A percentile compares a stretch with the other conserved stretches of the same genome.
These are phyloP conservation scores for Clistopyga incitator DNA, from an alignment of 2,888 invertebrate genomes.

Conservation along the genomic window DNA sequence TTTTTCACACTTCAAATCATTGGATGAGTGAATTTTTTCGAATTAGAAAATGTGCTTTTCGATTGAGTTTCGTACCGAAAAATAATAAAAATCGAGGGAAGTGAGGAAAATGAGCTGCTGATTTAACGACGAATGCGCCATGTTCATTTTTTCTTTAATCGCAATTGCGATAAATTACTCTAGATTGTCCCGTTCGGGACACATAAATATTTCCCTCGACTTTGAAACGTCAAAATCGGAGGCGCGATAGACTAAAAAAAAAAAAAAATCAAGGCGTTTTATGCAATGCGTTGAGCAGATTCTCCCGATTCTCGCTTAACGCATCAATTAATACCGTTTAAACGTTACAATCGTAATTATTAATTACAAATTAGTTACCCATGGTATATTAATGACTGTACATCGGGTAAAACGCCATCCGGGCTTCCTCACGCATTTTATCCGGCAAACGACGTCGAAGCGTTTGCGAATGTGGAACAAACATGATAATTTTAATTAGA, in stretches of 20 bases:
- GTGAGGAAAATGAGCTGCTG: too few species aligned
- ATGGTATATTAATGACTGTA: conserved; percentile 49
- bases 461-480: conserved; percentile 6
- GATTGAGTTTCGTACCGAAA: too few species aligned
- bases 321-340: conserved; percentile 33
- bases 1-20: too few species aligned
- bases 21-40: too few species aligned
- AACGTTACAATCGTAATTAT: conserved; percentile 35
- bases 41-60: too few species aligned
- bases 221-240: neutral
- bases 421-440: neutral
- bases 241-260: conserved; percentile 16
- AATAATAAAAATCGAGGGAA: too few species aligned
- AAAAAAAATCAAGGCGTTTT: conserved; percentile 13
- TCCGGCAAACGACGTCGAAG: conserved; percentile 47
- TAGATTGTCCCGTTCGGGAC: conserved; percentile 4
- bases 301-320: neutral
- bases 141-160: neutral
- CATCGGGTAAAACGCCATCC: conserved; percentile 50
- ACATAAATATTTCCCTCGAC: conserved; percentile 1
- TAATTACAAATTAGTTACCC: conserved; percentile 50
- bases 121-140: too few species aligned
- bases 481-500: neutral
- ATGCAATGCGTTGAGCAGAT: conserved; percentile 1
- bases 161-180: neutral